phyloP scores from a whole-genome alignment of 2,888 invertebrate species.

The Ernsta delagoae region DNA sequence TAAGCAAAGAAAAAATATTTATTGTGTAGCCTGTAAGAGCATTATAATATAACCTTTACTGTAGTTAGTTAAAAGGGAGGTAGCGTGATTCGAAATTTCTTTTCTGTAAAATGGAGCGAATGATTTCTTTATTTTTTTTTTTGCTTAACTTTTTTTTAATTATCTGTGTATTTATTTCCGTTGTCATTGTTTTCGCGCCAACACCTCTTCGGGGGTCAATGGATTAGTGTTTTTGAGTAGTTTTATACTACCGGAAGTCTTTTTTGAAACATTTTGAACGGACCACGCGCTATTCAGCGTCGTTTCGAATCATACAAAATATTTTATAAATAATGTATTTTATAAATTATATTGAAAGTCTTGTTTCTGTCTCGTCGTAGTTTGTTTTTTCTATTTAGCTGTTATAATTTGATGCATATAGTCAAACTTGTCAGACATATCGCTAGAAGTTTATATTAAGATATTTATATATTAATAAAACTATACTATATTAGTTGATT shows the following conservation, averaged over 20 bases:
- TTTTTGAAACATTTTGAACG: slow-evolving; percentile 79
- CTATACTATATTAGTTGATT: slow-evolving; percentile 54
- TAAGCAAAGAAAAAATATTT: slow-evolving; percentile 83
- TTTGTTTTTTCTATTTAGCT: slow-evolving; percentile 63
- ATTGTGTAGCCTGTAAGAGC: slow-evolving; percentile 74
- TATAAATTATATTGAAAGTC: slow-evolving; percentile 77
- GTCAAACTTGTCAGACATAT: slow-evolving; percentile 81
- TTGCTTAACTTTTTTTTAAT: too few species aligned
- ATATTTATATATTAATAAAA: slow-evolving; percentile 67
- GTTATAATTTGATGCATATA: slow-evolving; percentile 70
- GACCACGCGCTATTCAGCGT: slow-evolving; percentile 43
- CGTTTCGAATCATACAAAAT: slow-evolving; percentile 57
- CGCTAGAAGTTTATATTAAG: slow-evolving; percentile 76
- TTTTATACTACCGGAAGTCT: slow-evolving; percentile 51
- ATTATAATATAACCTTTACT: slow-evolving; percentile 81
- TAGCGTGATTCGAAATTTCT: slow-evolving; percentile 21
- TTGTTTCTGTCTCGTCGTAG: slow-evolving; percentile 64
- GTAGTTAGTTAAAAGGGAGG: slow-evolving; percentile 60
- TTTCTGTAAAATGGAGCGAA: slow-evolving; percentile 15
- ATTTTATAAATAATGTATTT: slow-evolving; percentile 81
- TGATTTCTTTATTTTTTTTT: slow-evolving; percentile 4
- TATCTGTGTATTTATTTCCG: slow-evolving; percentile 7
- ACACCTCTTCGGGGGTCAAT: not conserved
- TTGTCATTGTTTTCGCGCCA: slow-evolving; percentile 6
- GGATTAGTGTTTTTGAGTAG: slow-evolving; percentile 41